Conservation (phyloP, 1,140 invertebrate species). For the Pachypeltis micranthus region DNA sequence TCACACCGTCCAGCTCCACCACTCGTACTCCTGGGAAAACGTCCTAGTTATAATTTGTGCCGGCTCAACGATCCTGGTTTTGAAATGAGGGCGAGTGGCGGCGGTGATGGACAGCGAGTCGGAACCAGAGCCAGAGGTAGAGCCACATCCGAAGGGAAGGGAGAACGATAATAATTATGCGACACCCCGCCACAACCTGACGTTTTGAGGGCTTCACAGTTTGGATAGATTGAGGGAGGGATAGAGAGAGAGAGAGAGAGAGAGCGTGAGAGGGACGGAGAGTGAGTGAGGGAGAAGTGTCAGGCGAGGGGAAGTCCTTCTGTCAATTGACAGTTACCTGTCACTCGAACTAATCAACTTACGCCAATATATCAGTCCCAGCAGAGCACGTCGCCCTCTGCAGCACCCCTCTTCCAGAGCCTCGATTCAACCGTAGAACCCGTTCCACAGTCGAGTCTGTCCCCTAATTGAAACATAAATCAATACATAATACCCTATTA, state of each 20-base stretch:
- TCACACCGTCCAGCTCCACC: too few relatives aligned
- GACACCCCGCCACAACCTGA: not conserved
- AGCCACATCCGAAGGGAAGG: not conserved
- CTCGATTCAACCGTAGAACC: not conserved
- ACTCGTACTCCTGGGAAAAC: too few relatives aligned
- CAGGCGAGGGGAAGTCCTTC: not conserved
- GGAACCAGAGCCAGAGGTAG: not conserved
- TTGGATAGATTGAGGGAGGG: too few relatives aligned
- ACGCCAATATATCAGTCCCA: constrained; percentile 16
- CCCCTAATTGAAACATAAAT: constrained; percentile 16
- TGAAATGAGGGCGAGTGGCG: not conserved
- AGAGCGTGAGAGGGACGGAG: too few relatives aligned
- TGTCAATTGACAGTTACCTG: constrained; percentile 14
- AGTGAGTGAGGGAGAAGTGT: not conserved
- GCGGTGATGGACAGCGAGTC: not conserved
- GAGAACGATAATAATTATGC: constrained; percentile 4
- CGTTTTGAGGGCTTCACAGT: not conserved
- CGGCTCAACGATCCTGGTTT: not conserved
- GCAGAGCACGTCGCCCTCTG: not conserved
- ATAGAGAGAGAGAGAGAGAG: too few relatives aligned
- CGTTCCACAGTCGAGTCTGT: too few relatives aligned
- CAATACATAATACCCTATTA: constrained; percentile 17
- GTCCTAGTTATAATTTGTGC: too few relatives aligned
- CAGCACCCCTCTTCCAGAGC: not conserved
- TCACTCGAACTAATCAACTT: constrained; percentile 15